A percentile compares a stretch with the other conserved stretches of the same genome.
phyloP scores from a whole-genome alignment of 2,113 vertebrate species.

The Progne subis region DNA sequence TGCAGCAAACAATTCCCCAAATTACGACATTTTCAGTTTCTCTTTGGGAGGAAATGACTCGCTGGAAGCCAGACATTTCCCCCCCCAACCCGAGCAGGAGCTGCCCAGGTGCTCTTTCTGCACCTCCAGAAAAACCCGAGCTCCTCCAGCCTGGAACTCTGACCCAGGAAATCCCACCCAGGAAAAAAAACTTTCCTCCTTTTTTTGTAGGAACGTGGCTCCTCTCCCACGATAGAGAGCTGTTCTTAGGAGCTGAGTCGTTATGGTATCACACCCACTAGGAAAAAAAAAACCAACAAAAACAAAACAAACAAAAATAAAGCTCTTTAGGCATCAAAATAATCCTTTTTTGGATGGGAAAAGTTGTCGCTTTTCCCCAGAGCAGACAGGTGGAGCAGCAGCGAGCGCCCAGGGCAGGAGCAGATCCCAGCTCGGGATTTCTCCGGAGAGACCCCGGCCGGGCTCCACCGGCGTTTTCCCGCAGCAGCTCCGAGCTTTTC shows the following conservation, averaged over 20 bases:
- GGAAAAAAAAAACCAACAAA: rapidly evolving
- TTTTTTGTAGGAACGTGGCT: rapidly evolving
- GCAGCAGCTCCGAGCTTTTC: neutral
- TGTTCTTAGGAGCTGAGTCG: no score
- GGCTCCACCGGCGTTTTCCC: neutral
- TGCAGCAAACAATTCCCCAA: neutral
- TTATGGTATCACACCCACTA: neutral
- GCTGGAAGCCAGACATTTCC: neutral
- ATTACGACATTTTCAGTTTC: neutral
- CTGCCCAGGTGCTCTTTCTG: neutral
- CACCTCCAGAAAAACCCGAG: neutral
- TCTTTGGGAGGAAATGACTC: neutral
- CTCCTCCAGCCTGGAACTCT: neutral
- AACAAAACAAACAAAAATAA: no score
- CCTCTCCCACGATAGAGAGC: rapidly evolving
- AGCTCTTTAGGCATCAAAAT: neutral
- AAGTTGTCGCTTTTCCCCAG: rapidly evolving
- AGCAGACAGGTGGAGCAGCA: rapidly evolving
- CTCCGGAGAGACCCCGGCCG: rapidly evolving
- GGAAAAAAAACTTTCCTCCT: neutral
- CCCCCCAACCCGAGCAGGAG: rapidly evolving
- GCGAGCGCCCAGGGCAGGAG: rapidly evolving
- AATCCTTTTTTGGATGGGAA: neutral
- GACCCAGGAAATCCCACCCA: neutral
- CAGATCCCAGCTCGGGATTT: neutral